A percentile compares a stretch with the other conserved stretches of the same genome.
Evolutionary conservation across 2,113 vertebrate species (phyloP).

Genomic region (Apus apus): DNA sequence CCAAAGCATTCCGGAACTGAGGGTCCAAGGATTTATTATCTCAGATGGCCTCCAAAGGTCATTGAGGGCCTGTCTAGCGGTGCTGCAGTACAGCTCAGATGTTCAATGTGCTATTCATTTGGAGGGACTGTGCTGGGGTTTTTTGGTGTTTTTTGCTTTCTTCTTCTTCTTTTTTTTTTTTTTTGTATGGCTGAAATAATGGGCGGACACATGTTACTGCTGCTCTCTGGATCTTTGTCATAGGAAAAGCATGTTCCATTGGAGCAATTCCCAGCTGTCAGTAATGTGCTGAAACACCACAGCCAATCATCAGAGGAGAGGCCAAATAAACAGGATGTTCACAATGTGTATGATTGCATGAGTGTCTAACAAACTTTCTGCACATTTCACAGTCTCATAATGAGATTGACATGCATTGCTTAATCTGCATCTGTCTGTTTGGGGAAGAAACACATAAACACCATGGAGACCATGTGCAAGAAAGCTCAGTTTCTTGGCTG

Average conservation of each 20-base stretch:
- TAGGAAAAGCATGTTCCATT: constrained; percentile 93
- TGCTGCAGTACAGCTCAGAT: constrained; percentile 59
- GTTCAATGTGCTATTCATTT: constrained; percentile 84
- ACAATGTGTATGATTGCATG: constrained; percentile 81
- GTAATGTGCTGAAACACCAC: constrained; percentile 83
- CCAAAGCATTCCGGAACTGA: constrained; percentile 90
- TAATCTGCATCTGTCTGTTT: constrained; percentile 76
- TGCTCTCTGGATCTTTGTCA: constrained; percentile 88
- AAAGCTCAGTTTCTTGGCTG: constrained; percentile 27
- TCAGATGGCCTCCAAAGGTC: constrained; percentile 86
- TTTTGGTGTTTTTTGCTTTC: not conserved
- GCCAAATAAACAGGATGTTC: constrained; percentile 92
- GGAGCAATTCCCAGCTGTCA: constrained; percentile 91
- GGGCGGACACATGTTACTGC: constrained; percentile 86
- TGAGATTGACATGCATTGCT: constrained; percentile 77
- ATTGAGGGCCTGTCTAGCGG: constrained; percentile 38
- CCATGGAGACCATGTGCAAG: constrained; percentile 66
- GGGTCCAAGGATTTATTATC: constrained; percentile 89
- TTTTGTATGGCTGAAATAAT: constrained; percentile 67
- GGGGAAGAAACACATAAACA: constrained; percentile 69
- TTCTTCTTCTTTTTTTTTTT: not conserved
- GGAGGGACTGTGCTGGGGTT: constrained; percentile 58
- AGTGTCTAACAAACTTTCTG: constrained; percentile 82
- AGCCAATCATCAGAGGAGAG: constrained; percentile 80
- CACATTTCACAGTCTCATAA: constrained; percentile 77